phyloP scores from a whole-genome alignment of 2,888 invertebrate species.

The Eupsilia transversa region DNA sequence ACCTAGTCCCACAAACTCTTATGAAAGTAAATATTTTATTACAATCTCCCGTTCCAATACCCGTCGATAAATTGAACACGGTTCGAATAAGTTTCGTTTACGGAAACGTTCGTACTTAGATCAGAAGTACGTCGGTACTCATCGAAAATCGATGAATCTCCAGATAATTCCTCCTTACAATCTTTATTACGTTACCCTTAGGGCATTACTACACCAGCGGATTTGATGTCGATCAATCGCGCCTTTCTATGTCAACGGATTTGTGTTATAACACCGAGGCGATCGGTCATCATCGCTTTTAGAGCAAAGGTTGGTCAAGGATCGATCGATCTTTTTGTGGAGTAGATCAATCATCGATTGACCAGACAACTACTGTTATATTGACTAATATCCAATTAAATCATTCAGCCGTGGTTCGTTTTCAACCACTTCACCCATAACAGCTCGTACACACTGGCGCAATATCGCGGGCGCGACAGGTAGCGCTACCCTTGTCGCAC shows the following conservation, averaged over 20 bases:
- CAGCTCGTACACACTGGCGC: too few species aligned
- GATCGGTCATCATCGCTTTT: background rate
- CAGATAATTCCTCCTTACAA: constrained; percentile 33
- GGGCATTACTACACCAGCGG: background rate
- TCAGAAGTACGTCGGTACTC: constrained; percentile 17
- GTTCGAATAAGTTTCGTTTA: constrained; percentile 21
- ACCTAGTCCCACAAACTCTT: constrained; percentile 16
- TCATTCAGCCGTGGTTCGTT: too few species aligned
- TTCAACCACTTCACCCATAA: too few species aligned
- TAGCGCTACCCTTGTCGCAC: too few species aligned
- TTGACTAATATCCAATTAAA: background rate
- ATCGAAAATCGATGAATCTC: constrained; percentile 34
- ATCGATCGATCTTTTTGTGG: background rate
- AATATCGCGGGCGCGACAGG: too few species aligned
- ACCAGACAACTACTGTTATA: background rate
- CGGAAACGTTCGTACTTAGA: constrained; percentile 24
- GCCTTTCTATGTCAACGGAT: background rate
- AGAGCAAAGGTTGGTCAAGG: background rate
- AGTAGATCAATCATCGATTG: constrained; percentile 10
- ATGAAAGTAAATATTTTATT: constrained; percentile 47
- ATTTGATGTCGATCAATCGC: constrained; percentile 9
- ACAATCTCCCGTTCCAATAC: constrained; percentile 49
- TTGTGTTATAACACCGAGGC: constrained; percentile 4
- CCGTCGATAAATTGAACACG: constrained; percentile 36
- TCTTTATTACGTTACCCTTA: constrained; percentile 25